These are phyloP conservation scores for Pelodytes ibericus DNA, from an alignment of 2,797 vertebrate species.

Conservation along the genomic window DNA sequence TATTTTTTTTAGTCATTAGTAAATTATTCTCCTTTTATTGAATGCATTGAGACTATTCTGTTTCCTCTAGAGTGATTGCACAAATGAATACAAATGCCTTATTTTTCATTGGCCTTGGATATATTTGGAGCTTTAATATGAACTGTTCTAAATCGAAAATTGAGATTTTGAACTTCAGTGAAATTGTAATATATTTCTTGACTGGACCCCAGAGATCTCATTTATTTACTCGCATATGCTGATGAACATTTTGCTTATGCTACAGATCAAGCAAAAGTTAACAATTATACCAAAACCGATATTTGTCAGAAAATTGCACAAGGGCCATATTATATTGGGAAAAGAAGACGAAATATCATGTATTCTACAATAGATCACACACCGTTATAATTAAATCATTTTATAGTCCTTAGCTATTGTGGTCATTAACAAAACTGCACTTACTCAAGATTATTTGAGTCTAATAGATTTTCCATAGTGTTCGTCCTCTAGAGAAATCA, in stretches of 20 bases:
- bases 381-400: constrained; percentile 39
- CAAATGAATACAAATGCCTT: constrained; percentile 46
- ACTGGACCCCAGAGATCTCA: constrained; percentile 54
- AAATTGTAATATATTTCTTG: constrained; percentile 55
- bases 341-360: constrained; percentile 1
- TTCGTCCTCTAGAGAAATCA: constrained; percentile 50
- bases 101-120: constrained; percentile 40
- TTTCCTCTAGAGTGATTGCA: constrained; percentile 31
- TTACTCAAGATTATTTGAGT: constrained; percentile 46
- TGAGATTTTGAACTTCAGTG: constrained; percentile 51
- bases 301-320: constrained; percentile 28
- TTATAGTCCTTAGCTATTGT: constrained; percentile 39
- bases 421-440: constrained; percentile 47
- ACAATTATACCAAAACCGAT: constrained; percentile 44
- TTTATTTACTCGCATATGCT: constrained; percentile 54
- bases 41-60: constrained; percentile 33
- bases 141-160: constrained; percentile 49
- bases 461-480: constrained; percentile 47
- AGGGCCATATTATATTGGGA: constrained; percentile 14
- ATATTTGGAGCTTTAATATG: constrained; percentile 28
- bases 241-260: constrained; percentile 52
- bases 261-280: constrained; percentile 47
- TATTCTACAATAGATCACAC: constrained; percentile 25
- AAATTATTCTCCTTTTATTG: constrained; percentile 37
- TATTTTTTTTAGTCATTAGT: constrained; percentile 46